These are phyloP conservation scores for Datnioides undecimradiatus DNA, from an alignment of 2,113 vertebrate species.

Conservation along the genomic window DNA sequence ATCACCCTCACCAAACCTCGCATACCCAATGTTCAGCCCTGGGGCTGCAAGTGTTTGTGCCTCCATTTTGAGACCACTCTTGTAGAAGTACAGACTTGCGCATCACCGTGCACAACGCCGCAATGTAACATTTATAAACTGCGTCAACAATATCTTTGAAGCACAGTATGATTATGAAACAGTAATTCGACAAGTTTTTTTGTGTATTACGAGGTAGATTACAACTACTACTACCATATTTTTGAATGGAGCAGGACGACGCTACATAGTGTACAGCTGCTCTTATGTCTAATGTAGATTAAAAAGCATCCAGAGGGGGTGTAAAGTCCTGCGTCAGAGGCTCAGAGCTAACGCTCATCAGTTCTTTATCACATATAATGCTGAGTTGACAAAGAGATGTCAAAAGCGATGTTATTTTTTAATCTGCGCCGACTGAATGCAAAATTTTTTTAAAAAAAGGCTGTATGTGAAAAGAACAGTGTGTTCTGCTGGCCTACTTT, in stretches of 20 bases:
- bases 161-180: background rate
- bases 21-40: constrained; percentile 17
- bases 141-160: too few relatives aligned
- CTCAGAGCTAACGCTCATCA: background rate
- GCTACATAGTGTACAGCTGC: background rate
- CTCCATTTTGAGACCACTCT: constrained; percentile 22
- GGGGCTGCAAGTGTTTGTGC: background rate
- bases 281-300: background rate
- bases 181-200: background rate
- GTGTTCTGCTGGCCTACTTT: constrained; percentile 64
- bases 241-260: background rate
- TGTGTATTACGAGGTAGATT: background rate
- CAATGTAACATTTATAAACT: background rate
- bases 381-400: constrained; percentile 38
- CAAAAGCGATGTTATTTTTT: constrained; percentile 29
- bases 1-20: constrained; percentile 9
- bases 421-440: constrained; percentile 22
- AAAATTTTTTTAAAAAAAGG: constrained; percentile 33
- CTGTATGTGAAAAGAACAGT: constrained; percentile 46
- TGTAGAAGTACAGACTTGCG: background rate
- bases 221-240: background rate
- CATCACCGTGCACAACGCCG: background rate
- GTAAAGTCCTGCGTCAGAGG: background rate
- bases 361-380: constrained; percentile 13
- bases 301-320: background rate